Conservation (phyloP, 92 coral and sea anemone species). For the Desmophyllum pertusum region DNA sequence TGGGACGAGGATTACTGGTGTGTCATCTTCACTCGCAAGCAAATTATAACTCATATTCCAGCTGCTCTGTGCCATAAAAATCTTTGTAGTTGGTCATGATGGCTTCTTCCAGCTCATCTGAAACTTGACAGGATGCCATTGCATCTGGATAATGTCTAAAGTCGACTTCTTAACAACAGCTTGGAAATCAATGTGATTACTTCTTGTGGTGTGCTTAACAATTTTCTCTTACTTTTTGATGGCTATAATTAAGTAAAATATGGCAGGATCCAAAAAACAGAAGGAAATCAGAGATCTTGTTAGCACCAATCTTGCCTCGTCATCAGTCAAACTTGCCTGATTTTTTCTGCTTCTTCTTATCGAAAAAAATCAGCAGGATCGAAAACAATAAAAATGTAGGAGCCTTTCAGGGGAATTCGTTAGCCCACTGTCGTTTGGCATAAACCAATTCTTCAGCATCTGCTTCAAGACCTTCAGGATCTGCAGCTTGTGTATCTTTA, state of each 20-base stretch:
- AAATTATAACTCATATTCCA: conserved; percentile 22
- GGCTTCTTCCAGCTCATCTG: neutral
- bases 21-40: neutral
- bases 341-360: neutral
- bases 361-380: conserved; percentile 35
- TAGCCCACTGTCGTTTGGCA: conserved; percentile 37
- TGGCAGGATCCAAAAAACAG: neutral
- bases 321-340: neutral
- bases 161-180: neutral
- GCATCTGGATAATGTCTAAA: neutral
- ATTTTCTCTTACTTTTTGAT: neutral
- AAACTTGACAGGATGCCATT: neutral
- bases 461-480: too few species aligned
- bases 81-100: conserved; percentile 1
- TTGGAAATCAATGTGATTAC: too few species aligned
- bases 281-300: conserved; percentile 3
- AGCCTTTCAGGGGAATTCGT: conserved; percentile 35
- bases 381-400: conserved; percentile 41
- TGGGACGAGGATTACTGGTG: conserved; percentile 38
- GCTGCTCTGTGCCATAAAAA: neutral
- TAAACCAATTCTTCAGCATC: too few species aligned
- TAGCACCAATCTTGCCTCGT: neutral
- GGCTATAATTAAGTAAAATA: neutral
- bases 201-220: too few species aligned
- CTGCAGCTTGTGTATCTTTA: too few species aligned